These are phyloP conservation scores for Laothoe populi DNA, from an alignment of 2,888 invertebrate genomes.

Conservation along the genomic window DNA sequence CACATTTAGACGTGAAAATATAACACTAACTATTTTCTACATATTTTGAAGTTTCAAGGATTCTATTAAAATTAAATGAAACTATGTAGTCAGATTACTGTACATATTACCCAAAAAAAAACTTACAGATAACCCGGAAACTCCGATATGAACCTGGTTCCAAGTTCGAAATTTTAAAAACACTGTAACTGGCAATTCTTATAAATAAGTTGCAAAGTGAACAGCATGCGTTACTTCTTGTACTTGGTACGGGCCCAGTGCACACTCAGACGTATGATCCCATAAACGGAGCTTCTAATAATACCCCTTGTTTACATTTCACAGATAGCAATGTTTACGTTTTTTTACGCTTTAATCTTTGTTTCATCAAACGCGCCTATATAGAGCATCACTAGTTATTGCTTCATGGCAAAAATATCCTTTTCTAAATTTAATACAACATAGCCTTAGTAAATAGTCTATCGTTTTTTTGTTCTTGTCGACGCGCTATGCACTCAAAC, in stretches of 20 bases:
- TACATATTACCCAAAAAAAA: not conserved
- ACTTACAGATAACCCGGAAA: too few relatives aligned
- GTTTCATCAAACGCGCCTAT: constrained; percentile 33
- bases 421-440: constrained; percentile 26
- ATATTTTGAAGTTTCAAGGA: too few relatives aligned
- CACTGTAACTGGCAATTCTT: not conserved
- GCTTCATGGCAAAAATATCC: constrained; percentile 8
- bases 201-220: constrained; percentile 3
- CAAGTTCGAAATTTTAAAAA: not conserved
- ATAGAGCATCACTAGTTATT: constrained; percentile 16
- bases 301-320: constrained; percentile 73
- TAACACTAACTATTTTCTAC: too few relatives aligned
- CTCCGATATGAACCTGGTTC: too few relatives aligned
- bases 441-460: too few relatives aligned
- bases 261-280: constrained; percentile 57
- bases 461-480: constrained; percentile 3
- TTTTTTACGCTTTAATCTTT: constrained; percentile 60
- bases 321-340: constrained; percentile 75
- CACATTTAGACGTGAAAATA: too few relatives aligned
- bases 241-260: constrained; percentile 36
- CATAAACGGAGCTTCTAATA: constrained; percentile 65
- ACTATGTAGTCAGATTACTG: too few relatives aligned
- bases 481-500: constrained; percentile 54
- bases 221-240: constrained; percentile 21
- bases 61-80: too few relatives aligned